phyloP scores from a whole-genome alignment of 2,113 vertebrate species.

The Prolemur simus region DNA sequence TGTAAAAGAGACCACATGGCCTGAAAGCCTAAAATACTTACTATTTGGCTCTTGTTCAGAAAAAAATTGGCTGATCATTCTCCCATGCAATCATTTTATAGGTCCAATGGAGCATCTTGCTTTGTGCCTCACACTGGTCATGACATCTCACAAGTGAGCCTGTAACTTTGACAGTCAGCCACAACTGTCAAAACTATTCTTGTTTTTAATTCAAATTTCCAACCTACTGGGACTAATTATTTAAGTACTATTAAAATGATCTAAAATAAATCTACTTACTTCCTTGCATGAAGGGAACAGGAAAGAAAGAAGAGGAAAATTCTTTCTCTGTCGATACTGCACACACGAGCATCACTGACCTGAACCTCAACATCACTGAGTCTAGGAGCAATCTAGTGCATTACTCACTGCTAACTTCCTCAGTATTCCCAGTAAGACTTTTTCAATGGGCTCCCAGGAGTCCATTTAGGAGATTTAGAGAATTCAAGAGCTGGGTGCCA shows the following conservation, averaged over 20 bases:
- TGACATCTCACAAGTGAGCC: neutral
- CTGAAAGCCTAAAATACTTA: neutral
- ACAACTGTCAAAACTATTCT: neutral
- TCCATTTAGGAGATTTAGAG: neutral
- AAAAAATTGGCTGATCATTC: neutral
- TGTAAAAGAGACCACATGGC: neutral
- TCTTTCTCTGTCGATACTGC: neutral
- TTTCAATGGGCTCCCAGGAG: neutral
- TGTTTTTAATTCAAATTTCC: slow-evolving; percentile 10
- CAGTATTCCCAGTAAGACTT: neutral
- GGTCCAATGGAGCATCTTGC: too few relatives aligned
- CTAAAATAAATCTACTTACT: neutral
- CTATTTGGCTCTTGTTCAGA: neutral
- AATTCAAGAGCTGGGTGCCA: neutral
- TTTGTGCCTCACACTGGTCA: neutral
- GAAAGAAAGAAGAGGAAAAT: slow-evolving; percentile 11
- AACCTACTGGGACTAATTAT: neutral
- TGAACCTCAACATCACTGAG: neutral
- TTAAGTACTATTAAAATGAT: neutral
- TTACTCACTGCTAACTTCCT: neutral
- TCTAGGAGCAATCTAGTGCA: too few relatives aligned
- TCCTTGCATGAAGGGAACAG: neutral
- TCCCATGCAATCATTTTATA: neutral
- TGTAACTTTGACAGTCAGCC: neutral
- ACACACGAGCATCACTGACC: neutral